Evolutionary conservation across 2,113 vertebrate species (phyloP).

Genomic region (Mustela lutreola): DNA sequence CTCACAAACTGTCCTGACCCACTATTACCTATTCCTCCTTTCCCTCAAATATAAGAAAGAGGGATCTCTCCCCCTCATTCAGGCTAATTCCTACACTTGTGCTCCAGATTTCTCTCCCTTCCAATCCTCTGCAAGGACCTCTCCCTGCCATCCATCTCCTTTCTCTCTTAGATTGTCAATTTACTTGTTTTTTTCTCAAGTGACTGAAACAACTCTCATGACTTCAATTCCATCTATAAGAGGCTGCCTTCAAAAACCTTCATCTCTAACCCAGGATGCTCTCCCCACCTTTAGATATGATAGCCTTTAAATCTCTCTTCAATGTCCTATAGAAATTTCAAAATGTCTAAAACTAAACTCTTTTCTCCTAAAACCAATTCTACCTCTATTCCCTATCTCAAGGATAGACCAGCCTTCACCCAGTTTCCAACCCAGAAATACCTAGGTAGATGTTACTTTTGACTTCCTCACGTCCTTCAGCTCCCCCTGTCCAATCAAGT

Average conservation of each 20-base stretch:
- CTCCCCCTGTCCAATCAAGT: not conserved
- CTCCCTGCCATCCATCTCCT: not conserved
- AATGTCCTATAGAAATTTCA: not conserved
- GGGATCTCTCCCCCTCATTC: not conserved
- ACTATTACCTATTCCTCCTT: not conserved
- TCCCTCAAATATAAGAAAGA: not conserved
- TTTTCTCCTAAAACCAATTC: constrained; percentile 34
- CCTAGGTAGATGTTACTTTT: not conserved
- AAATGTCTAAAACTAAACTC: constrained; percentile 45
- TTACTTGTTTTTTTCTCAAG: not conserved
- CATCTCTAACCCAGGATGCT: not conserved
- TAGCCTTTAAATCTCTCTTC: constrained; percentile 10
- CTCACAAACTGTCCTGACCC: not conserved
- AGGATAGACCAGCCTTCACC: not conserved
- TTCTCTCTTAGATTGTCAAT: not conserved
- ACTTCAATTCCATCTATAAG: constrained; percentile 27
- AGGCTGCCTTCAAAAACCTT: constrained; percentile 32
- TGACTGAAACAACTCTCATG: not conserved
- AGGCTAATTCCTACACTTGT: not conserved
- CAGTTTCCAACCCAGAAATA: constrained; percentile 39
- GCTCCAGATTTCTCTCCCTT: not conserved
- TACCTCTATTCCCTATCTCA: constrained; percentile 35
- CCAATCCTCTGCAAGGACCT: not conserved
- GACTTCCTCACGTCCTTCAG: constrained; percentile 15
- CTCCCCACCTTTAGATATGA: constrained; percentile 2